Conservation (phyloP, 23 tunicate species). For the Corella eumyota region DNA sequence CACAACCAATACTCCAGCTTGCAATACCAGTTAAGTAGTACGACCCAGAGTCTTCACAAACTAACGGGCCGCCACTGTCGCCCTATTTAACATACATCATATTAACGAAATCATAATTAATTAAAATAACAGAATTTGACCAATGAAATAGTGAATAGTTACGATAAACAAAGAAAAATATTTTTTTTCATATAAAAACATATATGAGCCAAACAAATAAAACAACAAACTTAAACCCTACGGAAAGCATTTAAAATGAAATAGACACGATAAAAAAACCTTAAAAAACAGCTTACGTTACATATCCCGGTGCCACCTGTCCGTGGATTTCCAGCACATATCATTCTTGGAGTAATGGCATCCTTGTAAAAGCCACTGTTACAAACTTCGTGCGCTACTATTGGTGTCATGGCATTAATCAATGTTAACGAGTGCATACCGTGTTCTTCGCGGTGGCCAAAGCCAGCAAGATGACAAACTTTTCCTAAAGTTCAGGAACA, state of each 20-base stretch:
- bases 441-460: conserved; percentile 23
- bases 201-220: no score
- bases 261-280: no score
- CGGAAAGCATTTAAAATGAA: no score
- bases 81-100: conserved; percentile 29
- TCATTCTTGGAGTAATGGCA: conserved; percentile 50
- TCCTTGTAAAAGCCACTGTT: conserved; percentile 18
- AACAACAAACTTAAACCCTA: no score
- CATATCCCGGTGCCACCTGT: conserved; percentile 74
- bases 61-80: conserved; percentile 89
- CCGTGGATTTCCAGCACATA: conserved; percentile 71
- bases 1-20: conserved; percentile 96
- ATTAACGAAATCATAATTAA: not conserved
- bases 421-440: conserved; percentile 10
- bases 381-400: conserved; percentile 40
- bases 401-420: conserved; percentile 44
- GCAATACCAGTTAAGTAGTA: conserved; percentile 64
- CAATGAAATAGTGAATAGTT: not conserved
- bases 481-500: conserved; percentile 35
- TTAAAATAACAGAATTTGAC: not conserved
- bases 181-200: no score
- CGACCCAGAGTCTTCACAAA: conserved; percentile 59
- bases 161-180: no score
- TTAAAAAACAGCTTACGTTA: conserved; percentile 75
- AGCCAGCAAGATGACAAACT: conserved; percentile 51